Evolutionary conservation across 2,888 invertebrate genomes (phyloP).

Genomic region (Chrysolina oricalcia): DNA sequence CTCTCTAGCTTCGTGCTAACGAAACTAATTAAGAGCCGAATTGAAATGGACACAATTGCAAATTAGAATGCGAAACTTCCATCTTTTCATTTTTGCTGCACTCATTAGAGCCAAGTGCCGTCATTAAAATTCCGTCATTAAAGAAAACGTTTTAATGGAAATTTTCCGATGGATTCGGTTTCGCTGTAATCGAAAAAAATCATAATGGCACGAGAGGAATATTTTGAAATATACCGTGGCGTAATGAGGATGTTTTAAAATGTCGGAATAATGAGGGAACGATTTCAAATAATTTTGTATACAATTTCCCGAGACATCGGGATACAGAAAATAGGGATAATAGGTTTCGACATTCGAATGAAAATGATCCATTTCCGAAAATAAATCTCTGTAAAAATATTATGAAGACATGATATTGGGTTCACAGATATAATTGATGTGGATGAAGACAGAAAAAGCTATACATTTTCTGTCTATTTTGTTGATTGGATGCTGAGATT

Average conservation of each 20-base stretch:
- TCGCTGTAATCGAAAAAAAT: background rate
- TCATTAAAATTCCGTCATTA: constrained; percentile 3
- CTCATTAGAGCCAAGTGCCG: background rate
- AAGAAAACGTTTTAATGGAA: constrained; percentile 3
- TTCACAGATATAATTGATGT: too few relatives aligned
- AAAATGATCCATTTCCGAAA: too few relatives aligned
- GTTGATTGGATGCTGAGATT: too few relatives aligned
- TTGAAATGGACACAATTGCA: background rate
- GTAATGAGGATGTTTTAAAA: background rate
- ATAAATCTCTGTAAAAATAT: too few relatives aligned
- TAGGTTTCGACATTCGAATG: too few relatives aligned
- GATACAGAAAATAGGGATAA: too few relatives aligned
- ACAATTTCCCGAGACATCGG: background rate
- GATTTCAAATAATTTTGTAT: background rate
- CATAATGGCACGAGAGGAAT: background rate
- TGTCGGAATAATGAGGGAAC: background rate
- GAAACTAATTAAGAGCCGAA: background rate
- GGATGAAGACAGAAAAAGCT: too few relatives aligned
- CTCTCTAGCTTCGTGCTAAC: background rate
- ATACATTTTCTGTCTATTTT: too few relatives aligned
- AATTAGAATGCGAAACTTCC: background rate
- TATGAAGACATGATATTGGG: too few relatives aligned
- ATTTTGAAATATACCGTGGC: background rate
- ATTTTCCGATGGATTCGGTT: constrained; percentile 1
- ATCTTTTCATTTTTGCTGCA: background rate